These are phyloP conservation scores for Folsomia candida DNA, from an alignment of 2,888 invertebrate genomes.

Conservation along the genomic window DNA sequence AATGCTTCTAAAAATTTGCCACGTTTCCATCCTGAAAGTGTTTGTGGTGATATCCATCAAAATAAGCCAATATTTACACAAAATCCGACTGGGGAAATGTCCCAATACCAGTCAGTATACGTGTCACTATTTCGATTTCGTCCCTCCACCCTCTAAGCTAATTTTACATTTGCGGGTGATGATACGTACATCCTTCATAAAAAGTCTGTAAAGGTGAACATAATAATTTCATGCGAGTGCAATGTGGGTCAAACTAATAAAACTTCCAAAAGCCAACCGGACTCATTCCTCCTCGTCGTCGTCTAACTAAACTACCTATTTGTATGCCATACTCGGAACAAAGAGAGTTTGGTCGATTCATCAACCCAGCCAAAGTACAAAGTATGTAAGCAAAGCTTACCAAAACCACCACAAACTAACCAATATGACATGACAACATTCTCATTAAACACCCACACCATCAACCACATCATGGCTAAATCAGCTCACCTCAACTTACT, in stretches of 20 bases:
- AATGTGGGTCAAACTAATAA: background rate
- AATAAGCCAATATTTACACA: too few species aligned
- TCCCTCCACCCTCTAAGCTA: too few species aligned
- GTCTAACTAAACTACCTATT: background rate
- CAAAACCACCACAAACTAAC: too few species aligned
- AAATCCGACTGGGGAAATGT: too few species aligned
- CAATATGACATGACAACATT: background rate
- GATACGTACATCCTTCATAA: background rate
- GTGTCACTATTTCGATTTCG: too few species aligned
- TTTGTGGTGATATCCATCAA: too few species aligned
- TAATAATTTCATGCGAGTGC: background rate
- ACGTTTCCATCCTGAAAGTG: too few species aligned
- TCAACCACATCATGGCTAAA: background rate
- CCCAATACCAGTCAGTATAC: too few species aligned
- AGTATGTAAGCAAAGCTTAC: background rate
- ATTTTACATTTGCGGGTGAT: background rate
- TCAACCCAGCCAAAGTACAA: too few species aligned
- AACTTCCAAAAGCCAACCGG: background rate
- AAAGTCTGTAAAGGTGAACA: background rate
- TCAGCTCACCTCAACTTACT: background rate
- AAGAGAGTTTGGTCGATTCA: background rate
- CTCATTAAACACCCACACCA: constrained; percentile 4
- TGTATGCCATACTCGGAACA: background rate
- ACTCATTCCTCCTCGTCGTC: too few species aligned
- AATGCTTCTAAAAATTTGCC: too few species aligned